A percentile compares a stretch with the other conserved stretches of the same genome.
These are phyloP conservation scores for Notodonta ziczac DNA, from an alignment of 2,888 invertebrate genomes.

Conservation along the genomic window DNA sequence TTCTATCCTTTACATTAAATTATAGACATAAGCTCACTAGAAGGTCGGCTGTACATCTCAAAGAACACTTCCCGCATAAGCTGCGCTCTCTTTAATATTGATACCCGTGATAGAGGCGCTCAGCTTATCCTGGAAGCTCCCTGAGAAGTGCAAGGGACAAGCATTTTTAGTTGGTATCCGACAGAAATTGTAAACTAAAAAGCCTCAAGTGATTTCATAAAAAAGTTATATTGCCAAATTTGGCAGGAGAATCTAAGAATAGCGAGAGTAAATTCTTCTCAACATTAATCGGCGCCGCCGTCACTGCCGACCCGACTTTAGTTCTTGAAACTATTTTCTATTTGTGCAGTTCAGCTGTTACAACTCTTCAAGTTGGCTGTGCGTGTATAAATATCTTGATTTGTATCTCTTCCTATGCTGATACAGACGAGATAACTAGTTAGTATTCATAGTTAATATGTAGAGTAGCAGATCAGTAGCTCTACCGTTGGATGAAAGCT, in stretches of 20 bases:
- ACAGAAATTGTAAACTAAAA: neutral
- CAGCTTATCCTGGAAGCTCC: no score
- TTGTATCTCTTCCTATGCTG: neutral
- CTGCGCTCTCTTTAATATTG: no score
- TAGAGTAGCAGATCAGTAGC: no score
- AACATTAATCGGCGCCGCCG: slow-evolving; percentile 38
- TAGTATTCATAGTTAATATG: neutral
- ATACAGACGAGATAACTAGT: neutral
- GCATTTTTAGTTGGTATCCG: no score
- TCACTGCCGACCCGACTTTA: slow-evolving; percentile 51
- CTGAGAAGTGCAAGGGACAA: no score
- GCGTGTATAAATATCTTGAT: slow-evolving; percentile 63
- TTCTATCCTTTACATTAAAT: no score
- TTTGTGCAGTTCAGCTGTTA: slow-evolving; percentile 81
- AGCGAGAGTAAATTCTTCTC: slow-evolving; percentile 4
- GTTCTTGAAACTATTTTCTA: slow-evolving; percentile 84
- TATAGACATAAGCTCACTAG: no score
- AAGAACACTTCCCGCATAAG: no score
- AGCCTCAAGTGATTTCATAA: neutral
- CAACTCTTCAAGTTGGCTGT: slow-evolving; percentile 68
- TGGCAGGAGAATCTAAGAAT: neutral
- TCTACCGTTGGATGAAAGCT: no score
- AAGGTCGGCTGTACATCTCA: no score
- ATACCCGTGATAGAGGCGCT: no score
- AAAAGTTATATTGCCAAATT: neutral